These are phyloP conservation scores for Cossypha caffra DNA, from an alignment of 2,797 vertebrate genomes.

Conservation along the genomic window DNA sequence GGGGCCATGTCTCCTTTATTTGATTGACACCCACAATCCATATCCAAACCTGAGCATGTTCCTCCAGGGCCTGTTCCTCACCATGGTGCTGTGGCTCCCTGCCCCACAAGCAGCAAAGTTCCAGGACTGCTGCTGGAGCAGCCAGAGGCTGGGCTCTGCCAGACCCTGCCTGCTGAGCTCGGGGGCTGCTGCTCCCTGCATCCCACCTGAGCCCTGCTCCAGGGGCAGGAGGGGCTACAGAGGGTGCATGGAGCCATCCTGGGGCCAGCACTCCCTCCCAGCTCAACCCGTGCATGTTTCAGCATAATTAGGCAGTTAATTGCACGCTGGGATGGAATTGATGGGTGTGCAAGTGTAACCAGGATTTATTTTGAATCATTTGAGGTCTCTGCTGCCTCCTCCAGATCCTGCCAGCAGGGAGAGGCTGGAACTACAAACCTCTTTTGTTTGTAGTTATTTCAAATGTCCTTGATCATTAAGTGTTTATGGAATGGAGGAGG, in stretches of 20 bases:
- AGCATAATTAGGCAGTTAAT: conserved; percentile 69
- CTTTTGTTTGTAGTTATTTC: not conserved
- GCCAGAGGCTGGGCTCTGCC: not conserved
- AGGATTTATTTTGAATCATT: conserved; percentile 21
- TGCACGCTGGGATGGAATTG: not conserved
- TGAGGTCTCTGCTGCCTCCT: not conserved
- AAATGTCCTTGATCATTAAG: conserved; percentile 7
- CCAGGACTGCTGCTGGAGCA: not conserved
- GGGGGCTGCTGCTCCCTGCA: rapidly evolving
- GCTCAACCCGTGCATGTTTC: not conserved
- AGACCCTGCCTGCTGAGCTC: not conserved
- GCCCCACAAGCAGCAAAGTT: not conserved
- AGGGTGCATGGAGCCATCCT: rapidly evolving
- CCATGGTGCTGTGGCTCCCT: not conserved
- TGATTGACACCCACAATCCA: too few relatives aligned
- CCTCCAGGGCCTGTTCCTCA: not conserved
- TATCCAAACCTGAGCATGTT: not conserved
- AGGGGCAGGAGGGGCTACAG: not conserved
- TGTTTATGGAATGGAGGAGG: not conserved
- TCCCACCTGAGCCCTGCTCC: not conserved
- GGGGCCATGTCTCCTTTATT: not conserved
- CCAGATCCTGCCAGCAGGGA: not conserved
- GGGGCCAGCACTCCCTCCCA: not conserved
- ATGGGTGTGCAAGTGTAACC: not conserved
- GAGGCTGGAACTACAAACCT: not conserved